Conservation (phyloP, 2,888 invertebrate species). For the Caenorhabditis imperialis region DNA sequence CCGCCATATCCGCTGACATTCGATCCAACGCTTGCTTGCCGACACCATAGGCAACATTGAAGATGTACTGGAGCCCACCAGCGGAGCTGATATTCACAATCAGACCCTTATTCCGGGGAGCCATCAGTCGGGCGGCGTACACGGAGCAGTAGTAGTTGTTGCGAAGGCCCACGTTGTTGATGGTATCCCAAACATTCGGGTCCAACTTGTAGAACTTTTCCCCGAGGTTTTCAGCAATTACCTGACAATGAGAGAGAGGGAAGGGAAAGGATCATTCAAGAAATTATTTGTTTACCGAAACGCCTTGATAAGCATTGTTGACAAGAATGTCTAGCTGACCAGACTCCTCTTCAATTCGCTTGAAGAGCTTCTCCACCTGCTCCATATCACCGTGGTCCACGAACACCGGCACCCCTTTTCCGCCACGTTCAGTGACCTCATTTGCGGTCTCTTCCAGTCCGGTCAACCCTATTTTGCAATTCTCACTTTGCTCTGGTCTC, state of each 20-base stretch:
- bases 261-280: neutral
- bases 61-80: constrained; percentile 79
- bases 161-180: constrained; percentile 61
- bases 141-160: constrained; percentile 80
- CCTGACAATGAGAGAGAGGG: constrained; percentile 34
- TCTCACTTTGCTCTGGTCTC: constrained; percentile 31
- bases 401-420: constrained; percentile 47
- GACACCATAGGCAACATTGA: constrained; percentile 79
- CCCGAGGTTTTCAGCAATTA: constrained; percentile 60
- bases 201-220: constrained; percentile 78
- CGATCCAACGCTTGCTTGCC: constrained; percentile 80
- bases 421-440: constrained; percentile 55
- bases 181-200: constrained; percentile 78
- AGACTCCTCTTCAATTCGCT: constrained; percentile 25
- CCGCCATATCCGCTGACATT: constrained; percentile 79
- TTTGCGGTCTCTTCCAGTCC: constrained; percentile 26
- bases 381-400: constrained; percentile 56
- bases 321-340: constrained; percentile 57
- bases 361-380: constrained; percentile 45
- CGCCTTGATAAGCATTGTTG: constrained; percentile 64
- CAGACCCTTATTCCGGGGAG: constrained; percentile 76
- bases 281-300: constrained; percentile 26
- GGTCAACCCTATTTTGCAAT: constrained; percentile 12
- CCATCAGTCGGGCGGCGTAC: constrained; percentile 77
- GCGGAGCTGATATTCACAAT: constrained; percentile 79